Base-by-base conservation (phyloP, 1,140 invertebrate genomes). In the Dufourea novaeangliae region DNA sequence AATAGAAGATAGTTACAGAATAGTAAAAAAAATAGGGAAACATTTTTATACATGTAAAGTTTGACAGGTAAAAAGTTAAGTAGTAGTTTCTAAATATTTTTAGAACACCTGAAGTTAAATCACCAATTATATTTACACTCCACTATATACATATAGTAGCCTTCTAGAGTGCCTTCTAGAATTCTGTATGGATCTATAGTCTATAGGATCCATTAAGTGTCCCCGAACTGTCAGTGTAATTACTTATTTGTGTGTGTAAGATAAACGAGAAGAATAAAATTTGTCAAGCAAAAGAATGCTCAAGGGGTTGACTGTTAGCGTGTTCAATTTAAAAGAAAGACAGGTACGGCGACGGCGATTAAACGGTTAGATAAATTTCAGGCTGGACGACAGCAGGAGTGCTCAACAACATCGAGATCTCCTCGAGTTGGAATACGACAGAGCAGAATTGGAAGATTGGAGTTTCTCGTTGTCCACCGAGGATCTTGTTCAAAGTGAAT, bases 361-460 rank as follows among this genome's bases (percentile, higher is more conserved):
- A 44, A 50, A 32, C 32, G 4, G 10, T 14, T 6, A 41, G 54
- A 50, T 66, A 41, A 66, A 27, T 76, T 84, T 54, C 72, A 91
- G 94, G 86, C 89, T 96, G 80, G 95, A 96, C 86, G 95, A 96
- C 76, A 94, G 95, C 0, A 91, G 95, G 81, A 95, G 94, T 72
- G 94, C 94, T 1, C 95, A 95, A 84, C 94, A 95, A 79, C 95
- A 95, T 83, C 92, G 95, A 78, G 95, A 95, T 86, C 88, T 95
- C 62, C 92, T 95, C 44, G 95, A 95, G 86, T 91, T 96, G 79
- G 95, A 96, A 87, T 96, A 96, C 84, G 95, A 96, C 87, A 93
- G 94, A 80, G 94, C 95, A 7, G 96, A 96, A 90, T 89, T 96
- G 66, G 96, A 96, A 91, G 96, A 96, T 87, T 96, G 96, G 96